Conservation (phyloP, 2,113 vertebrate species). For the Leptobrachium leishanense region DNA sequence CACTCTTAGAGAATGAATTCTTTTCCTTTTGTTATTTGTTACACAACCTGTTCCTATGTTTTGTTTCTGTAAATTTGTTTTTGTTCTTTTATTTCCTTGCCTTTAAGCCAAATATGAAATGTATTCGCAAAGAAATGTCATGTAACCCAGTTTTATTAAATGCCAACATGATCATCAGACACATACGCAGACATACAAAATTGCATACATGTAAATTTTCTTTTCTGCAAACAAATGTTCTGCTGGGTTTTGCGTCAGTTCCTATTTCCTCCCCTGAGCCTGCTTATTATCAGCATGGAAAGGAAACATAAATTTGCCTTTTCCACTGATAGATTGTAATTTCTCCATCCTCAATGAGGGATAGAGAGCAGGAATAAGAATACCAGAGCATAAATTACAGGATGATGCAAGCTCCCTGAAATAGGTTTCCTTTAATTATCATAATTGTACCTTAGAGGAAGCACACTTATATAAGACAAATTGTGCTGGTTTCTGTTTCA, state of each 20-base stretch:
- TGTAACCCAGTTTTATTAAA: no score
- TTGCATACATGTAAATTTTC: no score
- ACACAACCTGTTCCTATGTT: no score
- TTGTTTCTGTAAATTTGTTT: no score
- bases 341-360: slow-evolving; percentile 17
- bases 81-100: no score
- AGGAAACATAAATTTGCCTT: slow-evolving; percentile 6
- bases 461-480: slow-evolving; percentile 41
- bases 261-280: slow-evolving; percentile 17
- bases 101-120: no score
- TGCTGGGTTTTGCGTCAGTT: slow-evolving; percentile 13
- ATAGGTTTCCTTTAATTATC: slow-evolving; percentile 46
- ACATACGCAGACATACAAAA: no score
- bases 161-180: no score
- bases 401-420: slow-evolving; percentile 44
- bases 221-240: background rate
- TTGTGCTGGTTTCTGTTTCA: slow-evolving; percentile 1
- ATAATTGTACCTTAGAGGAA: slow-evolving; percentile 47
- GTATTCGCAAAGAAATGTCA: no score
- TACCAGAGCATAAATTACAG: slow-evolving; percentile 34
- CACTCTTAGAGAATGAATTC: no score
- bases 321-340: slow-evolving; percentile 2
- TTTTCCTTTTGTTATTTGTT: no score
- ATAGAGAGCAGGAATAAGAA: slow-evolving; percentile 13
- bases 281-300: slow-evolving; percentile 14